phyloP scores from a whole-genome alignment of 2,888 invertebrate species.

The Euplagia quadripunctaria region DNA sequence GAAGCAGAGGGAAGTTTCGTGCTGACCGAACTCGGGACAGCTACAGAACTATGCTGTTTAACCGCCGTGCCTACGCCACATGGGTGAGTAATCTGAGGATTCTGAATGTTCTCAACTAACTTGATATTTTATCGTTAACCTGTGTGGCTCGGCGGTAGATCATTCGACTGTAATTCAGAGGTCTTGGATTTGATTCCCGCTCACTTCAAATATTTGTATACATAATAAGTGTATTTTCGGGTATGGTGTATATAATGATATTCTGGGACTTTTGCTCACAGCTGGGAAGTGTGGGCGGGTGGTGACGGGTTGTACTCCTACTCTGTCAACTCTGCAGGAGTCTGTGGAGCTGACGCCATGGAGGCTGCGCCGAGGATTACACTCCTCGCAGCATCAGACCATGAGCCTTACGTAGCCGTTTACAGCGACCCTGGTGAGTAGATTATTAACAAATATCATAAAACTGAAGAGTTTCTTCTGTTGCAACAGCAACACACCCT shows the following conservation, averaged over 20 bases:
- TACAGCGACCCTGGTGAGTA: conserved; percentile 93
- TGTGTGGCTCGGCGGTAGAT: no score
- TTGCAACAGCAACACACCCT: no score
- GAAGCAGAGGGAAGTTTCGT: conserved; percentile 91
- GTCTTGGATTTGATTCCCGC: no score
- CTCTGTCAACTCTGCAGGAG: conserved; percentile 90
- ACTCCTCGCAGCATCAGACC: conserved; percentile 90
- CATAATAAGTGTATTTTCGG: no score
- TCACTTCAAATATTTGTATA: no score
- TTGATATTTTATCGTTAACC: no score
- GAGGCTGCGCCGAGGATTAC: conserved; percentile 88
- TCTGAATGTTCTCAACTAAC: no score
- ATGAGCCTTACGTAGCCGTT: conserved; percentile 89
- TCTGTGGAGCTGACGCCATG: conserved; percentile 91
- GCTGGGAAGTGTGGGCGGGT: conserved; percentile 96
- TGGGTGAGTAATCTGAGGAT: conserved; percentile 59
- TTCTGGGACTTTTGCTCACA: conserved; percentile 49
- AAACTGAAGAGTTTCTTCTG: no score
- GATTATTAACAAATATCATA: not conserved
- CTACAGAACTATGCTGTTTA: conserved; percentile 90
- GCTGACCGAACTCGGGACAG: conserved; percentile 92
- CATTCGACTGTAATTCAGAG: no score
- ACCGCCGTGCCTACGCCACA: conserved; percentile 82
- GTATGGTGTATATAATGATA: no score
- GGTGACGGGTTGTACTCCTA: conserved; percentile 95